Base-by-base conservation (phyloP, 2,888 invertebrate species). In the Cephus pulcher region DNA sequence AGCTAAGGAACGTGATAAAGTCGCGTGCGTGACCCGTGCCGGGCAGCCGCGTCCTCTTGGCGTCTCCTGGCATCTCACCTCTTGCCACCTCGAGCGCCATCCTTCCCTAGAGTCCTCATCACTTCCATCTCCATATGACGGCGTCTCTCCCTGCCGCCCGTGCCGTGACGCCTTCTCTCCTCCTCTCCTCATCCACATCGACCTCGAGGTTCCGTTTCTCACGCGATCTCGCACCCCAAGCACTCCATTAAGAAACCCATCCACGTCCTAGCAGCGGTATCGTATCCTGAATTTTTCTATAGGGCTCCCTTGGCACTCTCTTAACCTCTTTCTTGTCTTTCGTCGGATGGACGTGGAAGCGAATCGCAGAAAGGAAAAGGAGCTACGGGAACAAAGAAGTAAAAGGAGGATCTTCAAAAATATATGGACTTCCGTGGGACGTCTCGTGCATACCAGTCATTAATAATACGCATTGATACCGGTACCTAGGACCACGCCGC, bases 101-200 rank as follows among this genome's bases (percentile, higher is more conserved):
- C 56, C 56, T 56, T 56, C 56, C 56, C 56, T 56, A 56, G 56
- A 56, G 23, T 56, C 23, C 56, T 56, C 56, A 23, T 56, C 56
- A 56, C 56, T 56, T 56, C 56, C 56, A 56, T 56, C 56, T 56
- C 56, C 56, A 56, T 56, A 56, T 56, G 56, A 56, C 56, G 56
- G 56, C 9, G 56, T 56, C 56, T 56, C 56, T 56, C 56, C 56
- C 56, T 23, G 56, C 56, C 23, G 56, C 9, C 56, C 56, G 56
- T 23, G 23, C 23, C 56, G 56, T 74, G 79, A 82, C 79, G 78
- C 77, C 79, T 69, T 75, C 71, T 77, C 70, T 70, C 12, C 12
- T 33, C 76, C 85, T 83, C 82, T 86, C 84, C 82, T 80, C 84
- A 83, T 85, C 88, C 82, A 87, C 88, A 88, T 88, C 86, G 87